Percentiles rank a stretch among this genome's conserved stretches.
These are phyloP conservation scores for Atlantisia rogersi DNA, from an alignment of 2,113 vertebrate genomes.

Conservation along the genomic window DNA sequence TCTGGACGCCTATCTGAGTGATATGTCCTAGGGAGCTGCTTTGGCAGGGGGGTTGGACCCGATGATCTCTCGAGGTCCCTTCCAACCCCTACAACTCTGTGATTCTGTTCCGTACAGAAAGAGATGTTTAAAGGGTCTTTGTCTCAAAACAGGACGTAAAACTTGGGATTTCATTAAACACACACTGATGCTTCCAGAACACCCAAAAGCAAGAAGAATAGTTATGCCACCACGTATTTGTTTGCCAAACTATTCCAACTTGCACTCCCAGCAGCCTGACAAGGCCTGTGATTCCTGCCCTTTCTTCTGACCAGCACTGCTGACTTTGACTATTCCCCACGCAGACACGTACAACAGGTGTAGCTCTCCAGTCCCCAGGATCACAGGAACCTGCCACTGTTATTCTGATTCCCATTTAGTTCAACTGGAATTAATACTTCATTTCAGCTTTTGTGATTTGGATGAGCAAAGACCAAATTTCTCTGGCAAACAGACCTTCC, in stretches of 20 bases:
- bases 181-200: not conserved
- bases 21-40: too few species aligned
- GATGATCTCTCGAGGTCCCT: too few species aligned
- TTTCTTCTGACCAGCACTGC: not conserved
- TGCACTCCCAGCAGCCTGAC: not conserved
- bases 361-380: not conserved
- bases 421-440: not conserved
- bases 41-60: too few species aligned
- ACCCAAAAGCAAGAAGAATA: not conserved
- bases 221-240: not conserved
- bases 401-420: not conserved
- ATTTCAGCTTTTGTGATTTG: not conserved
- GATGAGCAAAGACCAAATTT: not conserved
- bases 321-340: rapidly evolving
- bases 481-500: not conserved
- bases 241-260: not conserved
- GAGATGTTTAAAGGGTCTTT: not conserved
- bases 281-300: not conserved
- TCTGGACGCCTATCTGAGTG: too few species aligned
- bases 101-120: not conserved
- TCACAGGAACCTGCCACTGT: not conserved
- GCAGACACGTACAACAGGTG: not conserved
- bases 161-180: not conserved
- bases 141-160: not conserved
- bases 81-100: too few species aligned